Conservation (phyloP, 2,797 vertebrate genomes). For the Girardinus metallicus region DNA sequence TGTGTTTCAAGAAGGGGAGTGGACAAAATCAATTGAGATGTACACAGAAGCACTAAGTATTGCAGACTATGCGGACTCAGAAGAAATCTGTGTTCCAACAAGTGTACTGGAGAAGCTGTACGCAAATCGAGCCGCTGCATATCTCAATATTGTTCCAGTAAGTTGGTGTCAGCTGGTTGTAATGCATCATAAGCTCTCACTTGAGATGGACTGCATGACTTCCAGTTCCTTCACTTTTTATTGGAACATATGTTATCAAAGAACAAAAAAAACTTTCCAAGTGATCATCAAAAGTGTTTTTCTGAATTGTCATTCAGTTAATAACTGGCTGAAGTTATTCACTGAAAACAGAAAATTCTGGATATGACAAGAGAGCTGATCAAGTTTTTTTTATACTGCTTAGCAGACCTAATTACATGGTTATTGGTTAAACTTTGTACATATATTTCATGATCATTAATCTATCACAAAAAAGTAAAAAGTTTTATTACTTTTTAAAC, state of each 20-base stretch:
- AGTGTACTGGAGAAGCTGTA: slow-evolving; percentile 89
- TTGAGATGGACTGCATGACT: not conserved
- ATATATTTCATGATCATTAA: not conserved
- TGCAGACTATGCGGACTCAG: slow-evolving; percentile 92
- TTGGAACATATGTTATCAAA: not conserved
- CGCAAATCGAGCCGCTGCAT: slow-evolving; percentile 93
- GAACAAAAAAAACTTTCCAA: not conserved
- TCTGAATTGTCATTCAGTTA: not conserved
- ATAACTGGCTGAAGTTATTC: not conserved
- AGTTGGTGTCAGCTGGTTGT: slow-evolving; percentile 37
- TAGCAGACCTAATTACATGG: not conserved
- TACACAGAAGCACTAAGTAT: slow-evolving; percentile 94
- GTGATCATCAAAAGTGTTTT: not conserved
- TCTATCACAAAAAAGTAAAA: not conserved
- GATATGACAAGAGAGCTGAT: not conserved
- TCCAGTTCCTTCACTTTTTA: not conserved
- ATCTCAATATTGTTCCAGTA: slow-evolving; percentile 88
- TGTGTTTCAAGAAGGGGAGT: slow-evolving; percentile 88
- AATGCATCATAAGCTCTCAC: not conserved
- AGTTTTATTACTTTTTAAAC: not conserved
- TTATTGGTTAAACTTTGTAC: not conserved
- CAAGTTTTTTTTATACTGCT: not conserved
- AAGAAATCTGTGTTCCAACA: slow-evolving; percentile 87
- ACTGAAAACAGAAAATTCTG: no score
- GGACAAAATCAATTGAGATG: slow-evolving; percentile 89